These are phyloP conservation scores for Genyomyrus donnyi DNA, from an alignment of 2,113 vertebrate genomes.

Conservation along the genomic window DNA sequence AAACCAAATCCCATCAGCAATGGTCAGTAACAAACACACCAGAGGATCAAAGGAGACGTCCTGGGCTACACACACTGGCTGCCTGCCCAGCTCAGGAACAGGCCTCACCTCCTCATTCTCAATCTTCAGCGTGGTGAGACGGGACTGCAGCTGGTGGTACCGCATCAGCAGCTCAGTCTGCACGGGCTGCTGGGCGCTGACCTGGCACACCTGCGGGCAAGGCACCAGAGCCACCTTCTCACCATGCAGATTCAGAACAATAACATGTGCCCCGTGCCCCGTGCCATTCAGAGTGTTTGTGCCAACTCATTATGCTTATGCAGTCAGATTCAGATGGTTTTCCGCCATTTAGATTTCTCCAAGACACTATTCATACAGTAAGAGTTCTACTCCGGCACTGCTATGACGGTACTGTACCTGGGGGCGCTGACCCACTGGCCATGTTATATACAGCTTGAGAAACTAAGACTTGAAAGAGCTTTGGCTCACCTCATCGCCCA, in stretches of 20 bases:
- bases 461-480: neutral
- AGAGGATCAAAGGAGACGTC: neutral
- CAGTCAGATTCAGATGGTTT: neutral
- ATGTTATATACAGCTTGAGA: neutral
- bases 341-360: neutral
- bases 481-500: constrained; percentile 86
- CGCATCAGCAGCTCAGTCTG: constrained; percentile 72
- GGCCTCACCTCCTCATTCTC: constrained; percentile 73
- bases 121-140: constrained; percentile 72
- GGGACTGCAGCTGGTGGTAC: constrained; percentile 74
- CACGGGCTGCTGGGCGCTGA: constrained; percentile 73
- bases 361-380: neutral
- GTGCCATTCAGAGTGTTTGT: neutral
- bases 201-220: constrained; percentile 65
- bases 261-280: neutral
- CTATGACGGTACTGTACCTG: neutral
- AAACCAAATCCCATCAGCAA: neutral
- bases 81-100: neutral
- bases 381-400: neutral
- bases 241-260: neutral
- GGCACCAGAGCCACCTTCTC: neutral
- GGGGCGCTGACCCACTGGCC: neutral
- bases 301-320: neutral
- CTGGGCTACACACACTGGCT: neutral
- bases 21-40: neutral